Base-by-base conservation (phyloP, 2,797 vertebrate genomes). In the Danio albolineatus region DNA sequence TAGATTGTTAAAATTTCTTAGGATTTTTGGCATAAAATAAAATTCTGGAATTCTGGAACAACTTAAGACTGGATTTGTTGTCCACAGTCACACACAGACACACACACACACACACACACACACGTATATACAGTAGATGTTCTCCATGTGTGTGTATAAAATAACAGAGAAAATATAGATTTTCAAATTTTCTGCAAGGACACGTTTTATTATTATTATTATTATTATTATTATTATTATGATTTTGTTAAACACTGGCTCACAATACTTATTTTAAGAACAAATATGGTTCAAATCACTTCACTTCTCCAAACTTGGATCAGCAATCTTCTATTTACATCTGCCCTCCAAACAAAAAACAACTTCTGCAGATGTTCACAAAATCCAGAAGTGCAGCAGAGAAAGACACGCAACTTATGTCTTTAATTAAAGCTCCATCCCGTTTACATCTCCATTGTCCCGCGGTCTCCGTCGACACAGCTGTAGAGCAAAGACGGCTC, bases 371-470 rank as follows among this genome's bases (percentile, higher is more conserved):
- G 21, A 60, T 60, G 66, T 49, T 61, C 10, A 14, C 6, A 56
- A 61, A 78, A 78, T 70, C 19, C n/a, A 71, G 76, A 61, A 36
- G 54, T 48, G 62, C 41, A 16, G n/a, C 64, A 39, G 64, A 19
- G 44, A 46, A 12, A 28, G 51, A 67, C 51, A 57, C 21, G 7
- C 41, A 41, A 39, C 64, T 57, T 48, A 19, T 61, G 65, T 71
- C 57, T 79, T 73, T 79, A 65, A 79, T 79, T 79, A 79, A 73
- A 41, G 60, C 48, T 36, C 14, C 38, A 59, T 49, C 21, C 59
- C 7, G 7, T 65, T 28, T 62, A 73, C 69, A 56, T 72, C 77
- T 79, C 69, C 77, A 79, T 73, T 38, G 69, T 73, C 59, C 49
- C 10, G 8, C 0, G 36, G 65, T 61, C 48, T 51, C 41, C 21